These are phyloP conservation scores for Sinohyriopsis cumingii DNA, from an alignment of 2,888 invertebrate genomes.

Conservation along the genomic window DNA sequence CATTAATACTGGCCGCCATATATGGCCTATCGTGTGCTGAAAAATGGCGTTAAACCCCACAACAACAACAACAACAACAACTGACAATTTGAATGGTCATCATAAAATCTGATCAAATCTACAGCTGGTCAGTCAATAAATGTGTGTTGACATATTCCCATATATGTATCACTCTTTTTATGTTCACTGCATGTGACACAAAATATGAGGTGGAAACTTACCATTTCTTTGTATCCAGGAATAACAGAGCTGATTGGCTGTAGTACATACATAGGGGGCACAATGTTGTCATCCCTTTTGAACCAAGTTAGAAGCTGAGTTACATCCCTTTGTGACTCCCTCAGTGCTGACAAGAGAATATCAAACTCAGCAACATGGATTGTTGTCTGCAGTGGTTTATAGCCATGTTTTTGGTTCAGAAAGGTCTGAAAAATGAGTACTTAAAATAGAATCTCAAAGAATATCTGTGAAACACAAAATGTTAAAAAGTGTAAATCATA, in stretches of 20 bases:
- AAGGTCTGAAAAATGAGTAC: constrained; percentile 51
- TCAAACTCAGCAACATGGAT: constrained; percentile 58
- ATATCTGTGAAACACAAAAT: too few species aligned
- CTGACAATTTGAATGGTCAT: too few species aligned
- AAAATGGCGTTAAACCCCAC: too few species aligned
- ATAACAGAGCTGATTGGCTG: constrained; percentile 52
- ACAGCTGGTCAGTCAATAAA: too few species aligned
- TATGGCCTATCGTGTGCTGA: too few species aligned
- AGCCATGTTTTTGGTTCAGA: constrained; percentile 69
- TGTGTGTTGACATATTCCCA: too few species aligned
- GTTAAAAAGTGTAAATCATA: too few species aligned
- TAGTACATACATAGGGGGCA: constrained; percentile 64
- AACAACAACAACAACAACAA: too few species aligned
- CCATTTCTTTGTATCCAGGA: constrained; percentile 43
- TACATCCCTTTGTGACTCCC: constrained; percentile 40
- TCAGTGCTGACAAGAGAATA: constrained; percentile 39
- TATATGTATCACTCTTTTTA: too few species aligned
- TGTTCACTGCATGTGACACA: too few species aligned
- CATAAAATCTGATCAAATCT: too few species aligned
- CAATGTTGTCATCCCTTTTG: constrained; percentile 59
- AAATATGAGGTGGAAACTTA: constrained; percentile 3
- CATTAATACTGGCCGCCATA: too few species aligned
- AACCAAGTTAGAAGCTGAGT: constrained; percentile 61
- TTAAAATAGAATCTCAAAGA: neutral
- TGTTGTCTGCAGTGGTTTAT: constrained; percentile 59